Evolutionary conservation across 1,140 invertebrate species (phyloP).

Genomic region (Diploscapter pachys): DNA sequence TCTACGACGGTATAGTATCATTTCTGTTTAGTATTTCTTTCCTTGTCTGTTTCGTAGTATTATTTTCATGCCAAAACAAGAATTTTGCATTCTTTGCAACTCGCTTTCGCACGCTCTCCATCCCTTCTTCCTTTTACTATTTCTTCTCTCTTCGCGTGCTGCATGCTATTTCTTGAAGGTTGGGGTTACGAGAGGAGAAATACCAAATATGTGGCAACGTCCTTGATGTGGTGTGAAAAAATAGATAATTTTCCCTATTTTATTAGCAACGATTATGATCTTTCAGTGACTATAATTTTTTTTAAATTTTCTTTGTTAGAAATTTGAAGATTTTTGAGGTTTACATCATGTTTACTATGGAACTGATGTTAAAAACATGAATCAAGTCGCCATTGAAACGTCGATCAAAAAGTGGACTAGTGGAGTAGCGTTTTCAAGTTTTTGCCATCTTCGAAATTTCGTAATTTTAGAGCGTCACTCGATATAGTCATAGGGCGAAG

Average conservation of each 20-base stretch:
- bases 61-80: not conserved
- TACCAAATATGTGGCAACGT: no score
- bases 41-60: not conserved
- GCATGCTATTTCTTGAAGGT: no score
- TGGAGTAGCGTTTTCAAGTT: not conserved
- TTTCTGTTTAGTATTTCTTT: not conserved
- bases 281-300: not conserved
- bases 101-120: no score
- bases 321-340: not conserved
- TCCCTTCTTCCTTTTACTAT: not conserved
- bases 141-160: no score
- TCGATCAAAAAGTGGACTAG: no score
- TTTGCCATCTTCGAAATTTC: slow-evolving; percentile 9
- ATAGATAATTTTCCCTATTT: no score
- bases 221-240: no score
- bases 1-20: slow-evolving; percentile 10
- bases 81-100: no score
- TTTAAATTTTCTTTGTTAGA: not conserved
- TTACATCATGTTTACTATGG: not conserved
- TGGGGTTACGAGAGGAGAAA: no score
- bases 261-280: not conserved
- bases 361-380: slow-evolving; percentile 1
- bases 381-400: not conserved
- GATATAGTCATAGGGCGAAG: slow-evolving; percentile 32
- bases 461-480: slow-evolving; percentile 15